Evolutionary conservation across 2,888 invertebrate species (phyloP).

Genomic region (Melanophora roralis): DNA sequence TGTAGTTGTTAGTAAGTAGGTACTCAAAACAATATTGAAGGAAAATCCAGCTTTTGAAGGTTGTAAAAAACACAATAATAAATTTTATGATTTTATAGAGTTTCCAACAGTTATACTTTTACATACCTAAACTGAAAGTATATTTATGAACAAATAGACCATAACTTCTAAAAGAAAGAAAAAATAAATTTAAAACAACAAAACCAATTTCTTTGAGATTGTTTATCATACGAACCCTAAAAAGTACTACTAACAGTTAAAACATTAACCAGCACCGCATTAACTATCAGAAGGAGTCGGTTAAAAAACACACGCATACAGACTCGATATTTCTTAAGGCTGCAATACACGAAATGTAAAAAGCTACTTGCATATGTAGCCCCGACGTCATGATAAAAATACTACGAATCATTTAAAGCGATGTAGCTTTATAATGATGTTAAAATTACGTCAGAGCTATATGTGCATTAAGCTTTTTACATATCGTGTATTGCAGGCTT

Average conservation of each 20-base stretch:
- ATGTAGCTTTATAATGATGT: too few species aligned
- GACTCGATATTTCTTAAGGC: background rate
- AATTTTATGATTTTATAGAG: conserved; percentile 34
- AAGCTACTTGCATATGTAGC: too few species aligned
- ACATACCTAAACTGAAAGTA: too few species aligned
- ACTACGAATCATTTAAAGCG: too few species aligned
- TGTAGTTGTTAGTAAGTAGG: background rate
- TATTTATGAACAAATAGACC: background rate
- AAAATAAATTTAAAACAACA: background rate
- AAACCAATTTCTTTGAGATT: conserved; percentile 34
- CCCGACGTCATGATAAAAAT: too few species aligned
- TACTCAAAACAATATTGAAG: background rate
- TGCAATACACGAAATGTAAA: too few species aligned
- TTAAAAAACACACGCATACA: background rate
- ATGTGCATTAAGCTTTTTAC: too few species aligned
- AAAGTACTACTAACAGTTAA: background rate
- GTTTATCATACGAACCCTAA: background rate
- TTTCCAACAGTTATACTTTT: conserved; percentile 18
- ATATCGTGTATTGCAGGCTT: too few species aligned
- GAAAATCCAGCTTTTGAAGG: conserved; percentile 1
- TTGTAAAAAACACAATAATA: conserved; percentile 22
- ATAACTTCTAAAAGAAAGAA: conserved; percentile 1
- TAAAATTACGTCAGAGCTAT: too few species aligned
- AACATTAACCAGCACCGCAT: background rate
- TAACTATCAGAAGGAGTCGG: conserved; percentile 13